Evolutionary conservation across 2,888 invertebrate species (phyloP).

Genomic region (Fabriciana adippe): DNA sequence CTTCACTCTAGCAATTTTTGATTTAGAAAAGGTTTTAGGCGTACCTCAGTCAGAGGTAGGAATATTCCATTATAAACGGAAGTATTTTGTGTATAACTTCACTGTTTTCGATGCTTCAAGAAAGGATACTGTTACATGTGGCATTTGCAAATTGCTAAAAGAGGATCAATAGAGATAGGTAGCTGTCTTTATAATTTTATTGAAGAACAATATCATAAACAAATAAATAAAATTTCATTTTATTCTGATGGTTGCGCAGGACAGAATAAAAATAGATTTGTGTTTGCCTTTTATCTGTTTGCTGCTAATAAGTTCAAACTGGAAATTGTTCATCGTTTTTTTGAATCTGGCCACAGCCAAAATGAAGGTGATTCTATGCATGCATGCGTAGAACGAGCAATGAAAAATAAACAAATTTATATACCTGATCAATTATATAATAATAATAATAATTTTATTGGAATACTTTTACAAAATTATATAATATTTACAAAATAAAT

Average conservation of each 20-base stretch:
- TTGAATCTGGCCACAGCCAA: constrained; percentile 34
- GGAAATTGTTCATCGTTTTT: constrained; percentile 33
- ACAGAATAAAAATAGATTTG: constrained; percentile 31
- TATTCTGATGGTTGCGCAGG: constrained; percentile 31
- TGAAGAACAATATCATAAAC: constrained; percentile 18
- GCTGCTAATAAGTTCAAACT: constrained; percentile 18
- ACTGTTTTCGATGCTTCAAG: constrained; percentile 39
- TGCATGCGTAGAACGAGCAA: constrained; percentile 26
- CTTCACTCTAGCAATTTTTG: constrained; percentile 40
- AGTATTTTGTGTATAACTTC: constrained; percentile 43
- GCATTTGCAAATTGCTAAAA: constrained; percentile 41
- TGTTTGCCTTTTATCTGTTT: constrained; percentile 30
- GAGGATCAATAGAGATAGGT: constrained; percentile 38
- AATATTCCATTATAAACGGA: constrained; percentile 44
- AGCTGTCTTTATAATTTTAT: constrained; percentile 38
- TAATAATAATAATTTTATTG: too few relatives aligned
- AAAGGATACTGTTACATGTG: constrained; percentile 40
- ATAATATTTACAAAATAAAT: too few relatives aligned
- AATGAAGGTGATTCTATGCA: constrained; percentile 37
- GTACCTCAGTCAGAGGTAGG: constrained; percentile 44
- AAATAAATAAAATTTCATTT: constrained; percentile 22
- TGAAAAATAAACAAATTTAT: constrained; percentile 25
- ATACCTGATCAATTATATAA: constrained; percentile 35
- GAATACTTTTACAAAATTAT: too few relatives aligned
- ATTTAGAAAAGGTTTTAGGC: constrained; percentile 43